A percentile compares a stretch with the other conserved stretches of the same genome.
These are phyloP conservation scores for Drosophila repletoides DNA, from an alignment of 1,140 invertebrate species.

Conservation along the genomic window DNA sequence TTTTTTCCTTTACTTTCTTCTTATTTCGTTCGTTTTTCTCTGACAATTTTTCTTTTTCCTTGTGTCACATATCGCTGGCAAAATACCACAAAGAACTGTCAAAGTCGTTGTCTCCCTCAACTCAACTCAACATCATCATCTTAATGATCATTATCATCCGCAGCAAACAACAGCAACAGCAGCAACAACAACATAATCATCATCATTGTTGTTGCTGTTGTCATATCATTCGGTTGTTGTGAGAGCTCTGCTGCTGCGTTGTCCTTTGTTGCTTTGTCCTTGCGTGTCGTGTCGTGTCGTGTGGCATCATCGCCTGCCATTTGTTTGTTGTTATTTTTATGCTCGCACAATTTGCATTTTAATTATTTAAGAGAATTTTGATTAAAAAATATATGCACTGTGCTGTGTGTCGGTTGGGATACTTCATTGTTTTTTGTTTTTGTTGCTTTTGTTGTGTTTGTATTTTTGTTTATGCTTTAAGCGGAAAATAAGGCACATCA, in stretches of 20 bases:
- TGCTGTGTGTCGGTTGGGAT: neutral
- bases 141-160: slow-evolving; percentile 35
- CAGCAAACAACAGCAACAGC: slow-evolving; percentile 25
- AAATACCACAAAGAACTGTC: slow-evolving; percentile 77
- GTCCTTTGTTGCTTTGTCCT: slow-evolving; percentile 48
- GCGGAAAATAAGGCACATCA: neutral
- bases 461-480: neutral
- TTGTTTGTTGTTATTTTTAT: slow-evolving; percentile 72
- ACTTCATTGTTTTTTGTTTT: slow-evolving; percentile 21
- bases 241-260: slow-evolving; percentile 36
- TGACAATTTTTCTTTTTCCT: slow-evolving; percentile 4
- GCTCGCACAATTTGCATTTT: slow-evolving; percentile 80
- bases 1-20: slow-evolving; percentile 14
- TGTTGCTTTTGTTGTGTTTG: neutral
- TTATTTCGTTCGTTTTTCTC: too few relatives aligned
- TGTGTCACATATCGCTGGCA: slow-evolving; percentile 18
- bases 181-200: slow-evolving; percentile 29
- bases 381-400: slow-evolving; percentile 71
- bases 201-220: slow-evolving; percentile 36
- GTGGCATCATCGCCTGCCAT: slow-evolving; percentile 31
- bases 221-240: slow-evolving; percentile 53
- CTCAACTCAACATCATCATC: slow-evolving; percentile 16
- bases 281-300: slow-evolving; percentile 27
- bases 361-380: slow-evolving; percentile 82
- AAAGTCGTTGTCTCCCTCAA: slow-evolving; percentile 55